Percentiles rank a stretch among this genome's conserved stretches.
phyloP scores from a whole-genome alignment of 2,888 invertebrate species.

The Cheilosia vulpina region DNA sequence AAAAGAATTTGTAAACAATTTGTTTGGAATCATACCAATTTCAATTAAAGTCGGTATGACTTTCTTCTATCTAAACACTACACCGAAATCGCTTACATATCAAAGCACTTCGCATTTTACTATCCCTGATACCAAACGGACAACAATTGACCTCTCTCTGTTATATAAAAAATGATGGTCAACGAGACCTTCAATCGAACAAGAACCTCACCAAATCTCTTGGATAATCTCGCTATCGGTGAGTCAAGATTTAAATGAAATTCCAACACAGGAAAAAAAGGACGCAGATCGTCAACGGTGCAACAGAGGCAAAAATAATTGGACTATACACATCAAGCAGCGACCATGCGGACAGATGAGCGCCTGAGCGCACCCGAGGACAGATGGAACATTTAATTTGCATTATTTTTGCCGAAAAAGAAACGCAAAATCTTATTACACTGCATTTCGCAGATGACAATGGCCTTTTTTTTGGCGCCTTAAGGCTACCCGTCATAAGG shows the following conservation, averaged over 20 bases:
- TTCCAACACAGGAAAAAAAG: background rate
- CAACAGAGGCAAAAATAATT: conserved; percentile 54
- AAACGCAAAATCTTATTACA: conserved; percentile 20
- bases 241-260: conserved; percentile 61
- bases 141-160: too few relatives aligned
- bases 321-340: conserved; percentile 32
- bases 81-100: too few relatives aligned
- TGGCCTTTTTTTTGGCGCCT: conserved; percentile 55
- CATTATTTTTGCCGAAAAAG: conserved; percentile 37
- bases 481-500: conserved; percentile 55
- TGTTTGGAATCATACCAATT: too few relatives aligned
- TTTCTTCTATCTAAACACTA: too few relatives aligned
- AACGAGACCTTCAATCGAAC: background rate
- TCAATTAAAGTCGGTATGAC: too few relatives aligned
- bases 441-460: conserved; percentile 29
- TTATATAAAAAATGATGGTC: too few relatives aligned
- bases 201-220: conserved; percentile 45
- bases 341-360: conserved; percentile 25
- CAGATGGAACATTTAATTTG: conserved; percentile 69
- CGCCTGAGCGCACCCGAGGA: conserved; percentile 53
- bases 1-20: too few relatives aligned
- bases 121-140: too few relatives aligned
- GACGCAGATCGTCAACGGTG: conserved; percentile 10
- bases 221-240: conserved; percentile 63
- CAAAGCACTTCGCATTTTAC: too few relatives aligned